These are phyloP conservation scores for Chelonoidis abingdonii DNA, from an alignment of 2,113 vertebrate species.

Conservation along the genomic window DNA sequence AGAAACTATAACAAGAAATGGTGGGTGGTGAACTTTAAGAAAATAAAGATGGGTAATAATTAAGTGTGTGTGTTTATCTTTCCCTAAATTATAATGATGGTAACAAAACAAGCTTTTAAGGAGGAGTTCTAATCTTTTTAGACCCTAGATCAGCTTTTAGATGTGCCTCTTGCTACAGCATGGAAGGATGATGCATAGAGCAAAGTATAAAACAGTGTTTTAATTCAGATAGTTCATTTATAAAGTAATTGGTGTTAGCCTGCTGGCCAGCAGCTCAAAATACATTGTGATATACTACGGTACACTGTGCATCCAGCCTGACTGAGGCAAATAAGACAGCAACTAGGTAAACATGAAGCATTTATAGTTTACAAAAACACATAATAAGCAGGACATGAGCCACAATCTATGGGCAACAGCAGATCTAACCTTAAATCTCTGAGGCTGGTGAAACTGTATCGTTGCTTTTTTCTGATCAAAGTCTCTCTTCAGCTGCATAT, in stretches of 20 bases:
- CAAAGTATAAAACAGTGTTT: background rate
- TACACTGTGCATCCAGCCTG: fast-evolving
- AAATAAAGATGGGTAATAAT: background rate
- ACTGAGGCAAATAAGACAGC: background rate
- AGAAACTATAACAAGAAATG: background rate
- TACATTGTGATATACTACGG: background rate
- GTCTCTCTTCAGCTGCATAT: conserved; percentile 84
- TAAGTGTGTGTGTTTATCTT: background rate
- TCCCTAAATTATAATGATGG: background rate
- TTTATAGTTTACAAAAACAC: background rate
- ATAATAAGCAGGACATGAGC: background rate
- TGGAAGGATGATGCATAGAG: background rate
- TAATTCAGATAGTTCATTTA: background rate
- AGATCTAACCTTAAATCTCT: conserved; percentile 90
- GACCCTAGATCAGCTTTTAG: background rate
- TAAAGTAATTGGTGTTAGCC: background rate
- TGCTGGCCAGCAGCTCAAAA: background rate
- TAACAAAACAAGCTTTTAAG: background rate
- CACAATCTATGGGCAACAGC: background rate
- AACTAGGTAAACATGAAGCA: background rate
- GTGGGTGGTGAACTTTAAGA: background rate
- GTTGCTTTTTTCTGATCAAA: conserved; percentile 88
- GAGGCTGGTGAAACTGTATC: conserved; percentile 94
- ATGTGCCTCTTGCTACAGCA: background rate
- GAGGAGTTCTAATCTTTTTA: background rate